Conservation (phyloP, 2,888 invertebrate species). For the Lamellibrachia columna region DNA sequence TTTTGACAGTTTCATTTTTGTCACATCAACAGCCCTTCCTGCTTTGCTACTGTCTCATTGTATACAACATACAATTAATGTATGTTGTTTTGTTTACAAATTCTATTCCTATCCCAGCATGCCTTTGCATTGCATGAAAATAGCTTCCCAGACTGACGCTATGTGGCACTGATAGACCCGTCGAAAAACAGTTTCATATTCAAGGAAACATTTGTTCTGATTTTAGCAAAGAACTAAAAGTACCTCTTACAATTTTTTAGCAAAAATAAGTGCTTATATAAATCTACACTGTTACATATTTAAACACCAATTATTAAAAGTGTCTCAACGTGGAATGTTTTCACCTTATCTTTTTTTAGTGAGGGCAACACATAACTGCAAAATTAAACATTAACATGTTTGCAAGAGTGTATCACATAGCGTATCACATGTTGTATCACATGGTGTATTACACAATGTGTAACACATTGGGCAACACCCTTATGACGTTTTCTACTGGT, state of each 20-base stretch:
- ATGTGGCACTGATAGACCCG: background rate
- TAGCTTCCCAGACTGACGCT: background rate
- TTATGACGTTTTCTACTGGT: background rate
- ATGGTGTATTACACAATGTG: too few relatives aligned
- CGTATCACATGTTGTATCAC: background rate
- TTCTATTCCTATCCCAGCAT: background rate
- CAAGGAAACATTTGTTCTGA: too few relatives aligned
- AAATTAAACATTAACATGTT: background rate
- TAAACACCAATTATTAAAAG: background rate
- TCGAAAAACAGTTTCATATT: too few relatives aligned
- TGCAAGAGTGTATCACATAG: constrained; percentile 1
- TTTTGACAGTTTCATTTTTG: background rate
- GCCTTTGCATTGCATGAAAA: background rate
- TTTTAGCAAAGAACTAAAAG: background rate
- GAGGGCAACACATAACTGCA: background rate
- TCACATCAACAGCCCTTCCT: background rate
- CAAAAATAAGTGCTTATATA: background rate
- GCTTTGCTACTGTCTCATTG: background rate
- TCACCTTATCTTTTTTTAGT: background rate
- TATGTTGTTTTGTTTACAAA: background rate
- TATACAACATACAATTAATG: background rate
- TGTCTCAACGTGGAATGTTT: background rate
- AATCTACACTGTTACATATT: background rate
- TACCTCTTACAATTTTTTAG: background rate
- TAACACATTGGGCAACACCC: too few relatives aligned